Conservation (phyloP, 2,797 vertebrate species). For the Parotocinclus haroldoi region DNA sequence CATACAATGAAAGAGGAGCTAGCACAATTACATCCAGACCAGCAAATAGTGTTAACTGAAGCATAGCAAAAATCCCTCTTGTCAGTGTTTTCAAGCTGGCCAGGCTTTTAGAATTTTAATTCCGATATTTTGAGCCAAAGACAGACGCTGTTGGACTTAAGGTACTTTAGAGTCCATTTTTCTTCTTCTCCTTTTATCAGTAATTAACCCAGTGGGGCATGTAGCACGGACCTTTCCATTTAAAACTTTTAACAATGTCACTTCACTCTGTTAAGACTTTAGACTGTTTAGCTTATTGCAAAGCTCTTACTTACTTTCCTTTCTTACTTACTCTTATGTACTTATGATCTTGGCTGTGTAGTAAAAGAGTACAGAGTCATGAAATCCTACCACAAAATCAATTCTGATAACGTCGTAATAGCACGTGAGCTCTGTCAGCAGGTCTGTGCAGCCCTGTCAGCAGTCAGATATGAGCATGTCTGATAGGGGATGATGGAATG, state of each 20-base stretch:
- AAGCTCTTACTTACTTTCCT: too few relatives aligned
- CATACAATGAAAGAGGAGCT: too few relatives aligned
- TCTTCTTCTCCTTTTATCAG: slow-evolving; percentile 7
- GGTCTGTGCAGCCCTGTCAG: neutral
- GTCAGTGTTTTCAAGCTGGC: slow-evolving; percentile 8
- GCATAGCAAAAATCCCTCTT: neutral
- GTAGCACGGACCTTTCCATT: neutral
- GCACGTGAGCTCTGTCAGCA: neutral
- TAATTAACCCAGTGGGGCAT: slow-evolving; percentile 17
- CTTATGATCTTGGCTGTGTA: neutral
- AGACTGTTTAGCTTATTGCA: neutral
- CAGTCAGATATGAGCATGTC: neutral
- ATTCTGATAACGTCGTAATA: neutral
- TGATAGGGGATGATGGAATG: too few relatives aligned
- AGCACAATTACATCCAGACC: too few relatives aligned
- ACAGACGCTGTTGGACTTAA: neutral
- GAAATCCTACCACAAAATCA: neutral
- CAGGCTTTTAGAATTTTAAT: neutral
- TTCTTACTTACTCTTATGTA: too few relatives aligned
- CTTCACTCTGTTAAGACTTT: neutral
- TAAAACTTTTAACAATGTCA: neutral
- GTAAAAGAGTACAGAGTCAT: neutral
- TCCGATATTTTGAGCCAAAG: slow-evolving; percentile 12
- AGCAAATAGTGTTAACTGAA: neutral
- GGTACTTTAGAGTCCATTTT: neutral